Evolutionary conservation across 2,888 invertebrate genomes (phyloP).

Genomic region (Asteroscopus sphinx): DNA sequence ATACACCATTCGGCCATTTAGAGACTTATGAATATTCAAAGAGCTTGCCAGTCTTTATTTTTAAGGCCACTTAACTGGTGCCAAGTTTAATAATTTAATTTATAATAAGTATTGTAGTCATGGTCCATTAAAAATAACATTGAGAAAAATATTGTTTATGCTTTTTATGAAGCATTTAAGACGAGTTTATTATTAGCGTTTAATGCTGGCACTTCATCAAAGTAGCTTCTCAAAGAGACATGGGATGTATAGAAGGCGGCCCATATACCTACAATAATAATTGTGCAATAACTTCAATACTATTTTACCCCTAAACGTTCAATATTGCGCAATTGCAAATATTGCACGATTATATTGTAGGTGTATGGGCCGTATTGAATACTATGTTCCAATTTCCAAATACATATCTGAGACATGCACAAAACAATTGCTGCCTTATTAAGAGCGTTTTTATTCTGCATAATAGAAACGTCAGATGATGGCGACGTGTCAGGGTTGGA

Average conservation of each 20-base stretch:
- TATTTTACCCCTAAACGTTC: no score
- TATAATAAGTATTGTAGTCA: slow-evolving; percentile 44
- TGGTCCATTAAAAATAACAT: slow-evolving; percentile 41
- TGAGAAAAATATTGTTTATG: slow-evolving; percentile 36
- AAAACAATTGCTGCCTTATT: background rate
- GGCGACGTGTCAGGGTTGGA: slow-evolving; percentile 5
- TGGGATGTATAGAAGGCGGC: no score
- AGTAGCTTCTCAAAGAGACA: slow-evolving; percentile 33
- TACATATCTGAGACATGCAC: no score
- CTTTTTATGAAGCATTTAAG: slow-evolving; percentile 24
- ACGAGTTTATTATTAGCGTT: slow-evolving; percentile 20
- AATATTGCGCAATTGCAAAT: no score
- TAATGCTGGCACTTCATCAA: slow-evolving; percentile 28
- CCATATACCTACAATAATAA: no score
- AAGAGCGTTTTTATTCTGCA: slow-evolving; percentile 20
- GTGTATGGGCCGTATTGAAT: no score
- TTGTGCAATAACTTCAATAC: no score
- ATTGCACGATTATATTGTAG: no score
- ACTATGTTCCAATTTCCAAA: no score
- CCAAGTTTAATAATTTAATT: slow-evolving; percentile 56
- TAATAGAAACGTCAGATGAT: slow-evolving; percentile 11
- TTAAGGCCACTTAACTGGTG: slow-evolving; percentile 49
- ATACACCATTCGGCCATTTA: slow-evolving; percentile 57
- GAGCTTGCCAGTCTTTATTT: slow-evolving; percentile 42
- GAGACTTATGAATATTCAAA: slow-evolving; percentile 58